Conservation (phyloP, 2,888 invertebrate genomes). For the Deilephila porcellus region DNA sequence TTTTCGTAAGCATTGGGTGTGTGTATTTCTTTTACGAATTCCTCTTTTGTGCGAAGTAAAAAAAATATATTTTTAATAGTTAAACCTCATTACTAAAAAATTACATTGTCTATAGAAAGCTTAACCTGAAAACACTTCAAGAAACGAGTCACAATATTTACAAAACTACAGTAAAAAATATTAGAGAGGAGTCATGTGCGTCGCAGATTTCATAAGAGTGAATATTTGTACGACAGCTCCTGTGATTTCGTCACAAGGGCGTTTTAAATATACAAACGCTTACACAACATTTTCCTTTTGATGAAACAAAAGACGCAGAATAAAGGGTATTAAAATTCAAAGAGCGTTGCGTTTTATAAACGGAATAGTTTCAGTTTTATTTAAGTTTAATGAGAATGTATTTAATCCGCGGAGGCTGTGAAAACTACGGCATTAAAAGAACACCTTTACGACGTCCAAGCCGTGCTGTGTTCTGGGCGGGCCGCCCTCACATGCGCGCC, state of each 20-base stretch:
- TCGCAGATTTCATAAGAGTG: slow-evolving; percentile 54
- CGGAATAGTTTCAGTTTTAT: slow-evolving; percentile 27
- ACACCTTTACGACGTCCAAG: slow-evolving; percentile 49
- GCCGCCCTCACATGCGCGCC: slow-evolving; percentile 63
- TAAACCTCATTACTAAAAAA: not conserved
- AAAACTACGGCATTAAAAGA: slow-evolving; percentile 41
- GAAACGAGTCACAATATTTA: slow-evolving; percentile 66
- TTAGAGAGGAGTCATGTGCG: slow-evolving; percentile 57
- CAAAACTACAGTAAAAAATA: slow-evolving; percentile 52
- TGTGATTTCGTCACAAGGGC: slow-evolving; percentile 16
- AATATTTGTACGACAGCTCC: slow-evolving; percentile 17
- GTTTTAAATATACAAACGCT: slow-evolving; percentile 6
- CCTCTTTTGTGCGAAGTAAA: not conserved
- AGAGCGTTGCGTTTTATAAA: slow-evolving; percentile 8
- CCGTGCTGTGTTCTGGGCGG: slow-evolving; percentile 59
- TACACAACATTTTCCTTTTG: slow-evolving; percentile 13
- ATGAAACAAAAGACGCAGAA: slow-evolving; percentile 8
- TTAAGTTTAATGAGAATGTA: slow-evolving; percentile 29
- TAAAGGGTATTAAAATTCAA: slow-evolving; percentile 13
- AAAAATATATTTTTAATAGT: too few species aligned
- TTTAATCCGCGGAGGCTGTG: slow-evolving; percentile 36
- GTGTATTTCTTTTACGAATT: slow-evolving; percentile 7
- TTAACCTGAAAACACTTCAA: slow-evolving; percentile 36
- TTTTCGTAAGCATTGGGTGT: not conserved
- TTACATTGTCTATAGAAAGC: not conserved